phyloP scores from a whole-genome alignment of 2,113 vertebrate species.

The Ceyx melanurus region DNA sequence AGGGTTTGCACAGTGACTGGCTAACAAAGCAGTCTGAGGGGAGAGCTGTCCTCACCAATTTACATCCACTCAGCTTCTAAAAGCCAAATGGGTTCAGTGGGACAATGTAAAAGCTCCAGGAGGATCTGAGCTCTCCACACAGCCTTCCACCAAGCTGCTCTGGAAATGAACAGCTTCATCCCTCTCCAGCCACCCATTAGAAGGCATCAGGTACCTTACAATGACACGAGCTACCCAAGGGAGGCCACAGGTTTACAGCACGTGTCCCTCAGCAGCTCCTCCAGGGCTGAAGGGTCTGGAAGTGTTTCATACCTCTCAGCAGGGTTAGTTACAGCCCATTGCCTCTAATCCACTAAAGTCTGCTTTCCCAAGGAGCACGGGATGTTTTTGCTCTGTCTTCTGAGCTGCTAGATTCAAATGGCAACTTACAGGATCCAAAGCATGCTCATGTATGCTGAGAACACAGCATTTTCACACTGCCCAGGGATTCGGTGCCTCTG shows the following conservation, averaged over 20 bases:
- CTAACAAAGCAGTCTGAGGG: neutral
- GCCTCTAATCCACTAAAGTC: neutral
- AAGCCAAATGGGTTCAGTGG: neutral
- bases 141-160: neutral
- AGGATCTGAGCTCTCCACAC: neutral
- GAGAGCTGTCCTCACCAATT: neutral
- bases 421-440: neutral
- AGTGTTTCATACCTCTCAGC: neutral
- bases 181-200: neutral
- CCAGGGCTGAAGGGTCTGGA: neutral
- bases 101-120: neutral
- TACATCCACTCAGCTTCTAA: neutral
- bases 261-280: neutral
- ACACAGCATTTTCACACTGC: neutral
- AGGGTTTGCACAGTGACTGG: neutral
- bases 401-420: neutral
- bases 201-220: neutral
- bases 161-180: neutral
- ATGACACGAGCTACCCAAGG: neutral
- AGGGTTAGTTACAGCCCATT: neutral
- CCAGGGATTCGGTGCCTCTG: fast-evolving
- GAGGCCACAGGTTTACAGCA: neutral
- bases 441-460: neutral
- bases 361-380: neutral
- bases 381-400: neutral